phyloP scores from a whole-genome alignment of 2,113 vertebrate genomes.

The Lycocorax pyrrhopterus region DNA sequence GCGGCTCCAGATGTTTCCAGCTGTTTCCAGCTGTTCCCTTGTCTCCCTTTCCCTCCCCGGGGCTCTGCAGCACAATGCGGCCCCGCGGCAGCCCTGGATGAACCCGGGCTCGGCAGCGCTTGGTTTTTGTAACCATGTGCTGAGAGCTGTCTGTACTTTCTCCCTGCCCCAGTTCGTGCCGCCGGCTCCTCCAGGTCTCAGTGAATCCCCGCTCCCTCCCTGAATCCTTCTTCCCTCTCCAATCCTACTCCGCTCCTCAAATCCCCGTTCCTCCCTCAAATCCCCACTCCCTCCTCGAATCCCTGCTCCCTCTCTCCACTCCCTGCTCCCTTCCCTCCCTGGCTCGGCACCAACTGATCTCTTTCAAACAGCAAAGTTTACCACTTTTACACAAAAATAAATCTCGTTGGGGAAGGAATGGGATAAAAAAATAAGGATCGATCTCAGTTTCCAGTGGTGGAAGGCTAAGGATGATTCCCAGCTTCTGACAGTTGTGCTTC shows the following conservation, averaged over 20 bases:
- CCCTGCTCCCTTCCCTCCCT: neutral
- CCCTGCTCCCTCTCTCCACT: neutral
- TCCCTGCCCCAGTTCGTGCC: neutral
- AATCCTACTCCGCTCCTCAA: neutral
- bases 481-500: neutral
- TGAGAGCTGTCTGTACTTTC: neutral
- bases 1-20: neutral
- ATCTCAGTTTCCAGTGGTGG: neutral
- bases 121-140: neutral
- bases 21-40: neutral
- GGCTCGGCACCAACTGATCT: neutral
- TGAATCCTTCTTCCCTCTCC: no score
- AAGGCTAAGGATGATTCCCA: neutral
- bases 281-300: neutral
- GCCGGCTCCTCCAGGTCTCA: neutral
- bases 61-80: conserved; percentile 14
- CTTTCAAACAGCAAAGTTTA: neutral
- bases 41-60: neutral
- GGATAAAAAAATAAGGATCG: neutral
- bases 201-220: neutral
- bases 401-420: neutral
- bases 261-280: neutral
- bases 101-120: neutral
- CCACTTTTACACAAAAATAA: neutral
- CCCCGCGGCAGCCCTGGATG: neutral